These are phyloP conservation scores for Tachysurus vachellii DNA, from an alignment of 2,113 vertebrate species.

Conservation along the genomic window DNA sequence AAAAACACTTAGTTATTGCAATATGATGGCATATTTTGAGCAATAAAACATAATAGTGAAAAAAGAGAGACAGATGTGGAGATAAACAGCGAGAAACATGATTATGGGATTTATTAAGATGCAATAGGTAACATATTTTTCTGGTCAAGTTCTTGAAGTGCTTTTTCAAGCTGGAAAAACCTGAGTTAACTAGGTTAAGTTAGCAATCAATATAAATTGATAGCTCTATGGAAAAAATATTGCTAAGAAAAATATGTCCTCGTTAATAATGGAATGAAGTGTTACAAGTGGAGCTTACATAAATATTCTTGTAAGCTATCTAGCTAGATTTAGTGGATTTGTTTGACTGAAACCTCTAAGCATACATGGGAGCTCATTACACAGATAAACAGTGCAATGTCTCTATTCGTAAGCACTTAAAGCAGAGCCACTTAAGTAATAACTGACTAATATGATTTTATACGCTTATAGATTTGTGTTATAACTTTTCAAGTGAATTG, in stretches of 20 bases:
- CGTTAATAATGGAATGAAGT: background rate
- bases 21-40: background rate
- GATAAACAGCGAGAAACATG: background rate
- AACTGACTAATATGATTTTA: background rate
- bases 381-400: background rate
- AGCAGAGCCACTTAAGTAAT: background rate
- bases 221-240: background rate
- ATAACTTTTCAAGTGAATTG: background rate
- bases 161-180: background rate
- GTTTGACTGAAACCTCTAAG: background rate
- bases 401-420: background rate
- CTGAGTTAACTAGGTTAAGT: background rate
- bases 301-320: background rate
- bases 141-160: background rate
- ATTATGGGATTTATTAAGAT: background rate
- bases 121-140: background rate
- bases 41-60: background rate
- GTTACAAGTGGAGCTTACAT: background rate
- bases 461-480: background rate
- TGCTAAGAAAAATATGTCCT: background rate
- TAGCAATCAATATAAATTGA: background rate
- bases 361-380: background rate
- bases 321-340: background rate
- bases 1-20: background rate
- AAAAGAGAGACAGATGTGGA: background rate